Conservation (phyloP, 2,797 vertebrate genomes). For the Galaxias olidus region DNA sequence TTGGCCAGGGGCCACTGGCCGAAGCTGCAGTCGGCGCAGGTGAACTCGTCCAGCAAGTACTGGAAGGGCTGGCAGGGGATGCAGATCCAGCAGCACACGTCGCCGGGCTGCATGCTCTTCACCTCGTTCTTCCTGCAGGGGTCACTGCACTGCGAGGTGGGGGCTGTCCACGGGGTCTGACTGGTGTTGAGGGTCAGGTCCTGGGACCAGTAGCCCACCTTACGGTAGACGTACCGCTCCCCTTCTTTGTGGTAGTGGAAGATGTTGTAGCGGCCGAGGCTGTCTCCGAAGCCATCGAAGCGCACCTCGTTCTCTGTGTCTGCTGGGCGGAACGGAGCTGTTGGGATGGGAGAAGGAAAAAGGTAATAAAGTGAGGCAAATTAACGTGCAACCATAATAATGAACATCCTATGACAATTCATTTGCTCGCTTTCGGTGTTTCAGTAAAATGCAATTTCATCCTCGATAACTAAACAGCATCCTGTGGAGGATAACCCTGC, state of each 20-base stretch:
- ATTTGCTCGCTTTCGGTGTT: too few species aligned
- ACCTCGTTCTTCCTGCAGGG: slow-evolving; percentile 95
- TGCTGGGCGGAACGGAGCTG: slow-evolving; percentile 78
- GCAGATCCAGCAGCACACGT: slow-evolving; percentile 98
- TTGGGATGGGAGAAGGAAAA: slow-evolving; percentile 3
- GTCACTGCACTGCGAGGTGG: slow-evolving; percentile 95
- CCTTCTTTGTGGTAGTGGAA: slow-evolving; percentile 87
- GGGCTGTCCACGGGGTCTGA: slow-evolving; percentile 85
- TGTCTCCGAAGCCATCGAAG: slow-evolving; percentile 93
- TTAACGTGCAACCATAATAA: too few species aligned
- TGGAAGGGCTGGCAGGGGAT: slow-evolving; percentile 95
- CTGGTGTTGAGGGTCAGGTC: slow-evolving; percentile 86
- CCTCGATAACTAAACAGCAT: too few species aligned
- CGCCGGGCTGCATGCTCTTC: slow-evolving; percentile 97
- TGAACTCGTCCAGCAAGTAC: slow-evolving; percentile 91
- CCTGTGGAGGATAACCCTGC: too few species aligned
- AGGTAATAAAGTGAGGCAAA: neutral
- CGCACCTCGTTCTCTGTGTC: slow-evolving; percentile 84
- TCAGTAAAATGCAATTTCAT: too few species aligned
- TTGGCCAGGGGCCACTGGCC: slow-evolving; percentile 94
- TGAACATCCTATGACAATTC: too few species aligned
- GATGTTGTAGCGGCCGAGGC: slow-evolving; percentile 96
- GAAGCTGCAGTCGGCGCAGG: slow-evolving; percentile 91
- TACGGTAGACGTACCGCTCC: slow-evolving; percentile 84
- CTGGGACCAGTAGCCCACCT: slow-evolving; percentile 96